A percentile compares a stretch with the other conserved stretches of the same genome.
Conservation (phyloP, 2,888 invertebrate genomes). For the Petrolisthes manimaculis region DNA sequence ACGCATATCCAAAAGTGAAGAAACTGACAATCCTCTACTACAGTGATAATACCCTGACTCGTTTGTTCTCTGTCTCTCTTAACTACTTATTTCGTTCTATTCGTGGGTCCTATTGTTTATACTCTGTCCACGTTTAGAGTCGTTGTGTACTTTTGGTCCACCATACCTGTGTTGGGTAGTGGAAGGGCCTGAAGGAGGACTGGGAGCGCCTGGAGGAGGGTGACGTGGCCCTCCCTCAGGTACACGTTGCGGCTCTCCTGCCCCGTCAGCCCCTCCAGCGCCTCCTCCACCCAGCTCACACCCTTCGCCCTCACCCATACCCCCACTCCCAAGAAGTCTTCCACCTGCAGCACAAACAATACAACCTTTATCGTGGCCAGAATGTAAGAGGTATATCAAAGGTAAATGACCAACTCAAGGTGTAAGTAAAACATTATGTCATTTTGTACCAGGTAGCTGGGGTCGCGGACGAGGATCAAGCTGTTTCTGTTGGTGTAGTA, state of each 20-base stretch:
- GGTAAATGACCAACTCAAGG: no score
- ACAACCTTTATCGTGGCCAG: not conserved
- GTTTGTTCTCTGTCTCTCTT: no score
- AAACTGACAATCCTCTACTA: no score
- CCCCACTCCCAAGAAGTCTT: slow-evolving; percentile 12
- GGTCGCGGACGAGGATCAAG: slow-evolving; percentile 14
- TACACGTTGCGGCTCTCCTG: not conserved
- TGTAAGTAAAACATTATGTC: no score
- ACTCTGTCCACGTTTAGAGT: no score
- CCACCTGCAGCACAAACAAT: slow-evolving; percentile 9
- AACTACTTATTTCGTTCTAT: no score
- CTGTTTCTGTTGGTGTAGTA: not conserved
- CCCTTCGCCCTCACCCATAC: slow-evolving; percentile 2
- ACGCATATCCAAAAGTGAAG: not conserved
- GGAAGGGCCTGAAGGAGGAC: not conserved
- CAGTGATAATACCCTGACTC: no score
- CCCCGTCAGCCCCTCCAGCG: not conserved
- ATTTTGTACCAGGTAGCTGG: slow-evolving; percentile 15
- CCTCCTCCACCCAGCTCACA: slow-evolving; percentile 1
- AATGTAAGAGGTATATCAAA: not conserved
- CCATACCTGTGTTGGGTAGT: no score
- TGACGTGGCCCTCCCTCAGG: not conserved
- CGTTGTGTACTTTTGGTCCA: no score
- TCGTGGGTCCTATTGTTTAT: no score
- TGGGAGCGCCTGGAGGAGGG: not conserved